phyloP scores from a whole-genome alignment of 2,888 invertebrate genomes.

The Drosophila kambysellisi region DNA sequence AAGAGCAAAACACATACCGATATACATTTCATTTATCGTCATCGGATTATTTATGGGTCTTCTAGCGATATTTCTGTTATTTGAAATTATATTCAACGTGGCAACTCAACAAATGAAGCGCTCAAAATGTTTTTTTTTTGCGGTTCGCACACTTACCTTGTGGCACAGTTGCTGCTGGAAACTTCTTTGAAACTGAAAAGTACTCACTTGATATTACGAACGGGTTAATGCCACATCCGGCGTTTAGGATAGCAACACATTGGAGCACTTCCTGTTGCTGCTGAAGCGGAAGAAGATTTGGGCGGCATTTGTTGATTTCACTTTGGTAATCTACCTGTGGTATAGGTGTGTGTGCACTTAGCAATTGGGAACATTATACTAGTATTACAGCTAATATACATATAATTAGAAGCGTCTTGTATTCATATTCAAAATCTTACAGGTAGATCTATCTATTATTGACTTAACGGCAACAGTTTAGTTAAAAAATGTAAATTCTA shows the following conservation, averaged over 20 bases:
- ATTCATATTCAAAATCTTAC: slow-evolving; percentile 8
- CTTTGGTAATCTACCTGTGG: slow-evolving; percentile 22
- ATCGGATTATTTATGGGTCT: not conserved
- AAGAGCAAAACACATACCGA: slow-evolving; percentile 71
- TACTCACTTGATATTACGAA: slow-evolving; percentile 49
- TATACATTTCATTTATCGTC: slow-evolving; percentile 2
- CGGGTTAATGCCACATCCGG: not conserved
- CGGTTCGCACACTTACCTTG: slow-evolving; percentile 42
- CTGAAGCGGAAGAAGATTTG: slow-evolving; percentile 9
- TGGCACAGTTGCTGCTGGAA: not conserved
- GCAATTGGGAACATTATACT: slow-evolving; percentile 18
- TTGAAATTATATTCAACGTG: slow-evolving; percentile 41
- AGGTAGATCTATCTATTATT: slow-evolving; percentile 12
- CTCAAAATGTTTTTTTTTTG: slow-evolving; percentile 10
- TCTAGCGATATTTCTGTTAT: slow-evolving; percentile 25
- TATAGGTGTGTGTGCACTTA: slow-evolving; percentile 12
- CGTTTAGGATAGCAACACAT: not conserved
- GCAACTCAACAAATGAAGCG: slow-evolving; percentile 53
- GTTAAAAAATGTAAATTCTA: slow-evolving; percentile 1
- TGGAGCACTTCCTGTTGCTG: not conserved
- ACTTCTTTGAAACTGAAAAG: slow-evolving; percentile 17
- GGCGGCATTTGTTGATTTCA: slow-evolving; percentile 5
- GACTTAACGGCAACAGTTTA: not conserved
- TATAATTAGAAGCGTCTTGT: not conserved
- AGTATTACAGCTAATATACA: slow-evolving; percentile 13